Evolutionary conservation across 2,888 invertebrate species (phyloP), one percentile per base, ranked within the genome.

Genomic region (Furcula furcula): DNA sequence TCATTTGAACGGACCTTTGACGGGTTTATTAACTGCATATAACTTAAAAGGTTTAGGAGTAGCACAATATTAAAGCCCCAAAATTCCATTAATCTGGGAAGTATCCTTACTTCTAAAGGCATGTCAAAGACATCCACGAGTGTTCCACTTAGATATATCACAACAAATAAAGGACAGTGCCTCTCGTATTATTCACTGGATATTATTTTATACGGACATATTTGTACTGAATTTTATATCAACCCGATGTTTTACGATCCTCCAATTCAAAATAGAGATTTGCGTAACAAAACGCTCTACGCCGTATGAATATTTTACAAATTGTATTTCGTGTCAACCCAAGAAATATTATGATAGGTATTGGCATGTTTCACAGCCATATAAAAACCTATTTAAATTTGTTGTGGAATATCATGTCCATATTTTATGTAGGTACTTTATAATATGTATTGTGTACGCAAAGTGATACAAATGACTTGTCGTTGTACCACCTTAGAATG

Each of bases 11-110:
- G n/a, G n/a, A n/a, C n/a, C n/a, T n/a, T n/a, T n/a, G n/a, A n/a
- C n/a, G n/a, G n/a, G n/a, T n/a, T n/a, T n/a, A n/a, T n/a, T n/a
- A n/a, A n/a, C n/a, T n/a, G n/a, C n/a, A n/a, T n/a, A n/a, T n/a
- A n/a, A n/a, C n/a, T 38, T 23, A 30, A 29, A 22, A 43, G 32
- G 39, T 47, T 52, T 46, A 47, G 48, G 53, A 55, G 61, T 50
- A 65, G 63, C 64, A 59, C 59, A 57, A 69, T 73, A 74, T 75
- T 79, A 76, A 65, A 60, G 74, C 65, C 68, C 71, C 68, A 46
- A 48, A 63, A 70, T 77, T 76, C 76, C 70, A 81, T 81, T 77
- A 80, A 71, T 73, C 67, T 66, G 36, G 67, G 57, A 65, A 61
- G 68, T 58, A 55, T 48, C 49, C 47, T 52, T 35, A 50, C 50